phyloP scores from a whole-genome alignment of 2,888 invertebrate genomes.

The Lysandra coridon region DNA sequence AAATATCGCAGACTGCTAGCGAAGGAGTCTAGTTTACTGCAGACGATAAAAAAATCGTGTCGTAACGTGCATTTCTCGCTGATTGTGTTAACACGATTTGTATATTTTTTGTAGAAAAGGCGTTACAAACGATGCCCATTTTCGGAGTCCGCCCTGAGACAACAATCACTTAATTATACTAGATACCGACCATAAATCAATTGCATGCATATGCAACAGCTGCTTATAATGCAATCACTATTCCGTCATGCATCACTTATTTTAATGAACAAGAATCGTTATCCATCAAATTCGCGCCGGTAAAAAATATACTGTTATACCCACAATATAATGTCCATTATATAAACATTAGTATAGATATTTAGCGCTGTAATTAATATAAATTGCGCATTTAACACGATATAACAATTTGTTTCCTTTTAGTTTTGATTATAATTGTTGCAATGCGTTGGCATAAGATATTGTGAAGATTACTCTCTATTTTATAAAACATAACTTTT shows the following conservation, averaged over 20 bases:
- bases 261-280: conserved; percentile 13
- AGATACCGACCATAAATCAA: conserved; percentile 23
- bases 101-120: conserved; percentile 16
- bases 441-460: not conserved
- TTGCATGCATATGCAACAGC: conserved; percentile 18
- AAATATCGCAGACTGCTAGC: not conserved
- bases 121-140: conserved; percentile 28
- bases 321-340: conserved; percentile 3
- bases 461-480: not conserved
- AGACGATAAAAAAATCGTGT: not conserved
- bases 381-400: not conserved
- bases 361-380: conserved; percentile 5
- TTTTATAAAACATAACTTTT: not conserved
- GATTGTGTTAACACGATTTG: conserved; percentile 24
- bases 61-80: not conserved
- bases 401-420: conserved; percentile 1
- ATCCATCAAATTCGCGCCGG: conserved; percentile 23
- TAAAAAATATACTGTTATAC: conserved; percentile 26
- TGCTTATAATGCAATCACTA: conserved; percentile 24
- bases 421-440: not conserved
- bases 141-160: conserved; percentile 23
- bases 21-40: not conserved
- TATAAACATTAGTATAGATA: conserved; percentile 13
- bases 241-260: conserved; percentile 14
- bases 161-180: conserved; percentile 28